Conservation (phyloP, 2,797 vertebrate genomes). For the Spinibarbus caldwelli region DNA sequence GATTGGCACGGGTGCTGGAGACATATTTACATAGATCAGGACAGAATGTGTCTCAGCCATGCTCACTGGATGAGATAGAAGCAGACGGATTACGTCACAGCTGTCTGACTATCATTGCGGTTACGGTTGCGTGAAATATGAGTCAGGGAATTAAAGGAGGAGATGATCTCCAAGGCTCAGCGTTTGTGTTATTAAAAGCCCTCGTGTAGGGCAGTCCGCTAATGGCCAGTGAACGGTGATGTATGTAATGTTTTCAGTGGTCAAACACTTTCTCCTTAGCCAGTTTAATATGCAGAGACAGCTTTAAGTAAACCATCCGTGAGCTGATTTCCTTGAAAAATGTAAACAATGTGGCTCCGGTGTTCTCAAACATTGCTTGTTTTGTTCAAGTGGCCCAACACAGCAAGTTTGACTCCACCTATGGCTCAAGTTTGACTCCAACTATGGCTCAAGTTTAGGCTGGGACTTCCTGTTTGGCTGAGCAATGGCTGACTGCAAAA, state of each 20-base stretch:
- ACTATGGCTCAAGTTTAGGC: too few species aligned
- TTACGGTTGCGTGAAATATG: conserved; percentile 54
- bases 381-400: background rate
- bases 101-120: conserved; percentile 39
- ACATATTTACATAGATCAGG: conserved; percentile 54
- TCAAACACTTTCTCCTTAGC: conserved; percentile 18
- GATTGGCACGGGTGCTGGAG: conserved; percentile 28
- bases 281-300: conserved; percentile 23
- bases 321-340: background rate
- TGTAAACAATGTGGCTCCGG: background rate
- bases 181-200: conserved; percentile 52
- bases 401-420: background rate
- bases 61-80: conserved; percentile 42
- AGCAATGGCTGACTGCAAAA: background rate
- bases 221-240: conserved; percentile 23
- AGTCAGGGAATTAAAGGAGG: conserved; percentile 56
- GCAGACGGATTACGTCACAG: conserved; percentile 51
- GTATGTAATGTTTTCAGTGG: conserved; percentile 21
- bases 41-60: conserved; percentile 35
- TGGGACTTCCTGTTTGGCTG: background rate
- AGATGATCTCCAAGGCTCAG: conserved; percentile 51
- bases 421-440: too few species aligned
- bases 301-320: background rate
- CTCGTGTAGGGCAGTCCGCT: conserved; percentile 43
- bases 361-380: background rate